These are phyloP conservation scores for Corbicula japonica DNA, from an alignment of 2,888 invertebrate species.

Conservation along the genomic window DNA sequence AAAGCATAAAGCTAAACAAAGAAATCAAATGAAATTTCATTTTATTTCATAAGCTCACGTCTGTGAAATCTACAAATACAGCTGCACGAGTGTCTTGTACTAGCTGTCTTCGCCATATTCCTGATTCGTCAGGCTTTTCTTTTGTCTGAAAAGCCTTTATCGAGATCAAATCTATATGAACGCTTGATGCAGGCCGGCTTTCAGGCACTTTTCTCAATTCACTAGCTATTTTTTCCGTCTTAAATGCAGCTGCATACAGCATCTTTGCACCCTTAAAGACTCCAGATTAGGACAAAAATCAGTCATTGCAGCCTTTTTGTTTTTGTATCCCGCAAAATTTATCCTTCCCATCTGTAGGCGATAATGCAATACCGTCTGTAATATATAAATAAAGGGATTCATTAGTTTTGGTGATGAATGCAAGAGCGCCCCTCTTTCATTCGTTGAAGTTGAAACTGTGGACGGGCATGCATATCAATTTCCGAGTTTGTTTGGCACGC, in stretches of 20 bases:
- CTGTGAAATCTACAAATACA: conserved; percentile 51
- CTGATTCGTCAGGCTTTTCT: conserved; percentile 65
- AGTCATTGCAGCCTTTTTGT: conserved; percentile 22
- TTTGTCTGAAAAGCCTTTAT: conserved; percentile 65
- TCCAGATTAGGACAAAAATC: conserved; percentile 28
- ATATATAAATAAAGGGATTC: conserved; percentile 73
- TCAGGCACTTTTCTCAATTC: conserved; percentile 48
- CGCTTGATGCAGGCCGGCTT: conserved; percentile 53
- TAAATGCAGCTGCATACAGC: conserved; percentile 61
- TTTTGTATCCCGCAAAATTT: conserved; percentile 41
- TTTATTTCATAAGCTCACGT: conserved; percentile 59
- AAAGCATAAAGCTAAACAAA: conserved; percentile 57
- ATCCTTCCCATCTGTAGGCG: conserved; percentile 33
- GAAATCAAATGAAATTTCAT: conserved; percentile 60
- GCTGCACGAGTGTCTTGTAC: conserved; percentile 58
- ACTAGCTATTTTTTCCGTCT: conserved; percentile 52
- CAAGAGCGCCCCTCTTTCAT: conserved; percentile 24
- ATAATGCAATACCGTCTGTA: conserved; percentile 37
- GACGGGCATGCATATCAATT: conserved; percentile 51
- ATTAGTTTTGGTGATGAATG: conserved; percentile 21
- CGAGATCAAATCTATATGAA: conserved; percentile 65
- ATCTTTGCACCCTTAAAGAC: conserved; percentile 45
- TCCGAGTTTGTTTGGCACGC: conserved; percentile 45
- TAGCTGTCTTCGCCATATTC: conserved; percentile 39
- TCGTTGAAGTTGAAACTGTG: conserved; percentile 27